phyloP scores from a whole-genome alignment of 1,140 invertebrate species.

The Aradophagus sp. region DNA sequence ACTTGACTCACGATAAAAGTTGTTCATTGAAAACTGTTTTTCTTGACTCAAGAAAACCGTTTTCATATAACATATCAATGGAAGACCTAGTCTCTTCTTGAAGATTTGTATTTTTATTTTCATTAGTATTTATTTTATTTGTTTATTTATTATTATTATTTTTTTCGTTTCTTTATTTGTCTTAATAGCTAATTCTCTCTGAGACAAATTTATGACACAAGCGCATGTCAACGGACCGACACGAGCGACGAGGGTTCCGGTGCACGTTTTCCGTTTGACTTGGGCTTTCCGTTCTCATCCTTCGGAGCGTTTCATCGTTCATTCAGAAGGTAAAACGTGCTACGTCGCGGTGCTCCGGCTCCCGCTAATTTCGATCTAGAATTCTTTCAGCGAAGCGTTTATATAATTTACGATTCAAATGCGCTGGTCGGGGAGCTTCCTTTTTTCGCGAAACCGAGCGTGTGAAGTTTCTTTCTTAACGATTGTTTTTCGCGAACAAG shows the following conservation, averaged over 20 bases:
- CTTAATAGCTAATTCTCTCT: too few species aligned
- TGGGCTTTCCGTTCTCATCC: slow-evolving; percentile 42
- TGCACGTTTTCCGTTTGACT: slow-evolving; percentile 37
- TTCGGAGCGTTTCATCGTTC: slow-evolving; percentile 45
- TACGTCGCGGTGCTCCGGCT: slow-evolving; percentile 12
- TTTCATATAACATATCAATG: too few species aligned
- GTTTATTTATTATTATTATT: neutral
- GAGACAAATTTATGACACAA: neutral
- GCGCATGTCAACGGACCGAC: slow-evolving; percentile 13
- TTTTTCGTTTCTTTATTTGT: too few species aligned
- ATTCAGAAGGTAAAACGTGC: slow-evolving; percentile 34
- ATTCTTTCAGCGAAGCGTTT: slow-evolving; percentile 38
- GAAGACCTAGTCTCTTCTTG: too few species aligned
- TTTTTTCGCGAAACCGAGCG: neutral
- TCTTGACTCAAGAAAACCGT: too few species aligned
- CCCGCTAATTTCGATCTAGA: slow-evolving; percentile 31
- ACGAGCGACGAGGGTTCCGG: slow-evolving; percentile 16
- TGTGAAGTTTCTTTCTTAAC: too few species aligned
- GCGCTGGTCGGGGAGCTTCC: slow-evolving; percentile 2
- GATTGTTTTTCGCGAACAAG: too few species aligned
- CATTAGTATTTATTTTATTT: too few species aligned
- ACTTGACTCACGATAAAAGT: too few species aligned
- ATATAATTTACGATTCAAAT: slow-evolving; percentile 34
- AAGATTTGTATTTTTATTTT: too few species aligned
- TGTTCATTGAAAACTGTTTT: too few species aligned